Percentiles rank a stretch among this genome's conserved stretches.
These are phyloP conservation scores for Dicyrtomina minuta DNA, from an alignment of 2,888 invertebrate genomes.

Conservation along the genomic window DNA sequence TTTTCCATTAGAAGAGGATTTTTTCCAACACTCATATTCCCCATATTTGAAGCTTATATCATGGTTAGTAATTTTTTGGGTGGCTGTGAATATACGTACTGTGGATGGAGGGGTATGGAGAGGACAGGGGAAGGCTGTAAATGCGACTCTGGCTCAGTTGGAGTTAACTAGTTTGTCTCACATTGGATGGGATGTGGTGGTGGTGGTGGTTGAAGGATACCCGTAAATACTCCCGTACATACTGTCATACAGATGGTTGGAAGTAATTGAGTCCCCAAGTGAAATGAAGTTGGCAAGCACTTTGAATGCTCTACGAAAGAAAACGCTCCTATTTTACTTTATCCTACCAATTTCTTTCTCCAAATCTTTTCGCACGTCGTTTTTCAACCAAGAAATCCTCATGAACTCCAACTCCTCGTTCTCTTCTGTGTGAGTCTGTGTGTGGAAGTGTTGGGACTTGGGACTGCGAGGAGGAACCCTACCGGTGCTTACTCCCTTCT, in stretches of 20 bases:
- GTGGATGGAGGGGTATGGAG: background rate
- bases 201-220: too few species aligned
- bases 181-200: too few species aligned
- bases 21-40: conserved; percentile 39
- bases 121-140: too few species aligned
- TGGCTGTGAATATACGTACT: background rate
- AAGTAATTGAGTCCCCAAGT: conserved; percentile 53
- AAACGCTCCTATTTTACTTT: conserved; percentile 45
- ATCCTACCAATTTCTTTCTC: conserved; percentile 45
- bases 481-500: background rate
- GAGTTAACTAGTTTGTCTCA: too few species aligned
- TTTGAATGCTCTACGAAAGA: conserved; percentile 43
- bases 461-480: background rate
- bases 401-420: background rate
- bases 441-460: too few species aligned
- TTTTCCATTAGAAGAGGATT: conserved; percentile 54
- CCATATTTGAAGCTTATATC: conserved; percentile 34
- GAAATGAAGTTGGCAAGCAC: conserved; percentile 31
- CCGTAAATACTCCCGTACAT: background rate
- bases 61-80: background rate
- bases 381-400: conserved; percentile 33
- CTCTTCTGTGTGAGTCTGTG: background rate
- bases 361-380: conserved; percentile 43
- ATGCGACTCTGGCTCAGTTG: too few species aligned
- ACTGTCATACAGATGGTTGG: conserved; percentile 50